These are phyloP conservation scores for Lamellibrachia satsuma DNA, from an alignment of 2,888 invertebrate genomes.

Conservation along the genomic window DNA sequence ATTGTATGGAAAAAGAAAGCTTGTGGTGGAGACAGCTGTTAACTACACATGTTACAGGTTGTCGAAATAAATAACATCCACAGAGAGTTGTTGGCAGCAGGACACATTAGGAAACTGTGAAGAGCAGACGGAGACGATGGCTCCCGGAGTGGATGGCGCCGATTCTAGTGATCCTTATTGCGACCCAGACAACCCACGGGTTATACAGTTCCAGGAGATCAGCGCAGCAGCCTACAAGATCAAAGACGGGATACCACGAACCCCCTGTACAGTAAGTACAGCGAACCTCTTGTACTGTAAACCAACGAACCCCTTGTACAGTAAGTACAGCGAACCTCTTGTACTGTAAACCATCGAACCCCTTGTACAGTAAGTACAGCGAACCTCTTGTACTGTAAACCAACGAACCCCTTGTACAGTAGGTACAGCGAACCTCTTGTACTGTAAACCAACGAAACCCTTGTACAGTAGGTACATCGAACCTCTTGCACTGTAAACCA, in stretches of 20 bases:
- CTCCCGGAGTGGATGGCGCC: constrained; percentile 33
- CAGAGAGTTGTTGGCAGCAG: background rate
- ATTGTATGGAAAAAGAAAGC: no score
- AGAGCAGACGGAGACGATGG: constrained; percentile 24
- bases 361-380: no score
- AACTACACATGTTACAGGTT: no score
- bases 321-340: constrained; percentile 84
- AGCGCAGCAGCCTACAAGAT: constrained; percentile 90
- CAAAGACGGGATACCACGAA: constrained; percentile 81
- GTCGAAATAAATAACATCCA: no score
- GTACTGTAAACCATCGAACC: constrained; percentile 74
- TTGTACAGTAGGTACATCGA: constrained; percentile 63
- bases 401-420: background rate
- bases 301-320: constrained; percentile 83
- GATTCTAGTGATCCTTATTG: constrained; percentile 57
- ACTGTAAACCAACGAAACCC: no score
- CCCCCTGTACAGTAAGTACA: constrained; percentile 84
- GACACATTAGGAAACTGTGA: constrained; percentile 14
- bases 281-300: background rate
- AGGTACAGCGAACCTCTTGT: no score
- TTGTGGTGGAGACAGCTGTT: no score
- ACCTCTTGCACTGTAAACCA: no score
- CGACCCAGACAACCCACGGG: constrained; percentile 69
- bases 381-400: no score
- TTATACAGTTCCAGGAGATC: constrained; percentile 83